Conservation (phyloP, 2,113 vertebrate genomes). For the Lophura nycthemera region DNA sequence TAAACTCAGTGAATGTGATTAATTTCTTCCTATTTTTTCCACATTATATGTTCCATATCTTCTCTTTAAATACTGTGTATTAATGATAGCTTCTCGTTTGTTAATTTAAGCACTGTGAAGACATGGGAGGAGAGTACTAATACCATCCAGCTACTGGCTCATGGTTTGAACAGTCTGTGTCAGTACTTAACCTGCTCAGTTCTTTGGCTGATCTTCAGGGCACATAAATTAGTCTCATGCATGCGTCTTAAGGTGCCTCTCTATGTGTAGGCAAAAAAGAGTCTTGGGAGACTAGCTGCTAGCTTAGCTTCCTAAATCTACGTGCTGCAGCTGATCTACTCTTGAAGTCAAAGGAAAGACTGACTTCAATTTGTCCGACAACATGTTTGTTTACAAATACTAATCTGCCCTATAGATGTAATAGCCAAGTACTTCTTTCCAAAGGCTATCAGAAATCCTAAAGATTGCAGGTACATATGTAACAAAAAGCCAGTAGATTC, state of each 20-base stretch:
- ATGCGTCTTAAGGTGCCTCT: not conserved
- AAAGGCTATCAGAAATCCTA: not conserved
- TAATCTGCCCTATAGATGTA: slow-evolving; percentile 9
- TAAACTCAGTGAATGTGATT: not conserved
- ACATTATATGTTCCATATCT: not conserved
- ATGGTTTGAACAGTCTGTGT: not conserved
- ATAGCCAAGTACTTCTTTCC: not conserved
- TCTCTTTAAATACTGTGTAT: not conserved
- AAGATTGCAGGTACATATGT: not conserved
- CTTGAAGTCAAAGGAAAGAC: slow-evolving; percentile 16
- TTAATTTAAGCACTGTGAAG: not conserved
- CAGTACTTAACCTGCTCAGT: not conserved
- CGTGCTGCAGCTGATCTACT: not conserved
- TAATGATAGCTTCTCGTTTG: not conserved
- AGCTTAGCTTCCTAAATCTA: not conserved
- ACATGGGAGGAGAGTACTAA: not conserved
- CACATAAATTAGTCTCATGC: not conserved
- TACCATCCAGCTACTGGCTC: not conserved
- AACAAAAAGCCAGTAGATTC: not conserved
- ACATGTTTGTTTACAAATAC: slow-evolving; percentile 48
- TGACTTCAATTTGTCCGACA: slow-evolving; percentile 4
- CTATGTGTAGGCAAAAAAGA: slow-evolving; percentile 3
- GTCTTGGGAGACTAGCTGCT: not conserved
- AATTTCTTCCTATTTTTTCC: not conserved
- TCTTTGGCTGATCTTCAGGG: slow-evolving; percentile 20